A percentile compares a stretch with the other conserved stretches of the same genome.
These are phyloP conservation scores for Echiichthys vipera DNA, from an alignment of 2,797 vertebrate species.

Conservation along the genomic window DNA sequence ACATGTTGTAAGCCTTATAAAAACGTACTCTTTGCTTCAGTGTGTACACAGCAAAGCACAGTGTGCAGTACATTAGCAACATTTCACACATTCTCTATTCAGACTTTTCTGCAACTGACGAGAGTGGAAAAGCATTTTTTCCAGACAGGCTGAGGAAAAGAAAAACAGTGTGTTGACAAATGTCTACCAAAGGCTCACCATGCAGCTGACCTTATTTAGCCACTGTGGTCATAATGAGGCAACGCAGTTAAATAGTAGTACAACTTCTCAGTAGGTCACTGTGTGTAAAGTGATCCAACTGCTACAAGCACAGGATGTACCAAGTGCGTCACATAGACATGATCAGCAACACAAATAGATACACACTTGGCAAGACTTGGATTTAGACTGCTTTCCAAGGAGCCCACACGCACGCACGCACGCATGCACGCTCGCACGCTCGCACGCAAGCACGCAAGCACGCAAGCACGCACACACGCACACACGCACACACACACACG, in stretches of 20 bases:
- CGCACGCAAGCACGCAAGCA: too few relatives aligned
- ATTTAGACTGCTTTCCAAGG: conserved; percentile 13
- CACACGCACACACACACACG: not conserved
- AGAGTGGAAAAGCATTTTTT: conserved; percentile 8
- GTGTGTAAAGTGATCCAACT: conserved; percentile 35
- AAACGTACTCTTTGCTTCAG: not conserved
- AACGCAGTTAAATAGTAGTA: not conserved
- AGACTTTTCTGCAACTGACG: conserved; percentile 10
- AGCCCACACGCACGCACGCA: conserved; percentile 9
- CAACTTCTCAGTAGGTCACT: conserved; percentile 31
- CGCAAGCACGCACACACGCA: too few relatives aligned
- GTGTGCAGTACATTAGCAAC: not conserved
- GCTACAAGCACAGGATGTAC: conserved; percentile 45
- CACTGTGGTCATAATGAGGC: not conserved
- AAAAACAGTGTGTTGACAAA: not conserved
- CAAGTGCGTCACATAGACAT: conserved; percentile 47
- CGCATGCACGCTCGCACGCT: too few relatives aligned
- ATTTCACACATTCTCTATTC: not conserved
- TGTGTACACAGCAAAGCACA: not conserved
- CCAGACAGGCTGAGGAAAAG: not conserved
- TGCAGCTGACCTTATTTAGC: conserved; percentile 12
- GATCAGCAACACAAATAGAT: conserved; percentile 44
- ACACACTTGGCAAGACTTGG: conserved; percentile 16
- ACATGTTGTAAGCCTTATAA: not conserved
- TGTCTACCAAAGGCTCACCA: conserved; percentile 6